A percentile compares a stretch with the other conserved stretches of the same genome.
phyloP scores from a whole-genome alignment of 1,140 invertebrate genomes.

The Rhagoletis pomonella region DNA sequence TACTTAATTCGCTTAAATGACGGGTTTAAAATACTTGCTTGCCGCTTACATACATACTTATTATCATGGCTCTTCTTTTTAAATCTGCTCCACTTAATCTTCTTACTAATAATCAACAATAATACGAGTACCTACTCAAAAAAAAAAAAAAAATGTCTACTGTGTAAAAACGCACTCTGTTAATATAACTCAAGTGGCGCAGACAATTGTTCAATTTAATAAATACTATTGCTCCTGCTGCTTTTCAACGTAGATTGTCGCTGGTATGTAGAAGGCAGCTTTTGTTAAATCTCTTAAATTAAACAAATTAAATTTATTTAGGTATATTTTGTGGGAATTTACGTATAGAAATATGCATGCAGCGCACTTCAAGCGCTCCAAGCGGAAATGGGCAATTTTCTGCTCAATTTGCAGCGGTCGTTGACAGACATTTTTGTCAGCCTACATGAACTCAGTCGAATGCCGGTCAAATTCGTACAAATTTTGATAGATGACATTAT shows the following conservation, averaged over 20 bases:
- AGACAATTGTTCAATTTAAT: constrained; percentile 40
- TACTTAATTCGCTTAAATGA: not conserved
- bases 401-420: not conserved
- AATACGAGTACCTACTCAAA: not conserved
- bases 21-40: not conserved
- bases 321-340: not conserved
- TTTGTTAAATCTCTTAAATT: constrained; percentile 37
- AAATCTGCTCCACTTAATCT: not conserved
- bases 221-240: not conserved
- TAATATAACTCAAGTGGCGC: constrained; percentile 45
- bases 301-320: constrained; percentile 9
- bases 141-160: too few relatives aligned
- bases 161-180: not conserved
- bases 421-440: not conserved
- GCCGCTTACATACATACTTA: not conserved
- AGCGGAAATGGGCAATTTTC: constrained; percentile 40
- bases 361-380: not conserved
- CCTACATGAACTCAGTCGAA: not conserved
- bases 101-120: not conserved
- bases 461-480: too few relatives aligned
- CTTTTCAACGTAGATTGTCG: not conserved
- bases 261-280: not conserved
- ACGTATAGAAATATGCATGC: not conserved
- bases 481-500: too few relatives aligned
- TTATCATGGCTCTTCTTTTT: not conserved